phyloP scores from a whole-genome alignment of 92 coral and sea anemone species.

The Ricordea florida region DNA sequence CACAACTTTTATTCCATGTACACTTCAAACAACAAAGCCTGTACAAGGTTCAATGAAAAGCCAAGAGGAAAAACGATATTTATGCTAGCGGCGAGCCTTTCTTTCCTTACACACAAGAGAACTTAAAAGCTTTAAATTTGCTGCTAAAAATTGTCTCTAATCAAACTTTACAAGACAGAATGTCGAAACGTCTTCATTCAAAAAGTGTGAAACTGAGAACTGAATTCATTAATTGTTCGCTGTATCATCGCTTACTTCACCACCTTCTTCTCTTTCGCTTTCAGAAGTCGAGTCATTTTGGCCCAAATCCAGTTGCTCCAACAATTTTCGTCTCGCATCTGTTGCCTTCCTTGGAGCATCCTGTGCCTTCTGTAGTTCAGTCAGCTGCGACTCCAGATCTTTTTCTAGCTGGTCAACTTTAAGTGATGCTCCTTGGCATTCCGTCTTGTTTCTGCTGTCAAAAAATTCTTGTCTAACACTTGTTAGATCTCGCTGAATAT shows the following conservation, averaged over 20 bases:
- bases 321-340: slow-evolving; percentile 15
- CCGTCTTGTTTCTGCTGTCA: slow-evolving; percentile 29
- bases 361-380: slow-evolving; percentile 7
- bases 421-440: slow-evolving; percentile 9
- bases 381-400: slow-evolving; percentile 20
- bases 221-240: slow-evolving; percentile 8
- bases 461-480: slow-evolving; percentile 23
- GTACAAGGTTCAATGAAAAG: too few species aligned
- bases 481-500: slow-evolving; percentile 16
- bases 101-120: too few species aligned
- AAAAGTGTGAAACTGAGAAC: not conserved
- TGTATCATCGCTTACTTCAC: slow-evolving; percentile 9
- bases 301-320: slow-evolving; percentile 8
- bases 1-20: too few species aligned
- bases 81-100: too few species aligned
- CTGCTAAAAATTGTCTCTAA: too few species aligned
- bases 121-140: too few species aligned
- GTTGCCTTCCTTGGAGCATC: slow-evolving; percentile 33
- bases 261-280: not conserved
- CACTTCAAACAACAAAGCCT: too few species aligned
- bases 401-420: slow-evolving; percentile 19
- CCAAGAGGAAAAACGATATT: too few species aligned
- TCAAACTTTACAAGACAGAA: not conserved
- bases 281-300: slow-evolving; percentile 9
- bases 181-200: not conserved